Conservation (phyloP, 1,140 invertebrate genomes). For the Drosophila sulfurigaster region DNA sequence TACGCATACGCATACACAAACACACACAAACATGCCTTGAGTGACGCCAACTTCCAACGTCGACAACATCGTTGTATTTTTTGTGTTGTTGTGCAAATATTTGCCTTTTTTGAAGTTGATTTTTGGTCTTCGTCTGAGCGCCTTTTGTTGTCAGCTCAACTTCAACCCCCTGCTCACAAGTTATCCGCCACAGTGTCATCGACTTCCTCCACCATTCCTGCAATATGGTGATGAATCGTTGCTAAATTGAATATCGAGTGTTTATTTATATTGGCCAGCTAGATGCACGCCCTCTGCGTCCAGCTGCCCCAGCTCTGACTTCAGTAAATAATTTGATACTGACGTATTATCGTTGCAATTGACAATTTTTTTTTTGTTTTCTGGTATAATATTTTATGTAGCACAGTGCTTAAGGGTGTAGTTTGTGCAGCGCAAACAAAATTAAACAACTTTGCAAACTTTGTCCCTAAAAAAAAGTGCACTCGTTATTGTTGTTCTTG, state of each 20-base stretch:
- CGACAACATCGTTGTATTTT: constrained; percentile 20
- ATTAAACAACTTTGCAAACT: constrained; percentile 62
- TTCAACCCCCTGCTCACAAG: constrained; percentile 1
- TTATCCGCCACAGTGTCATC: not conserved
- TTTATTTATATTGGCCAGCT: constrained; percentile 75
- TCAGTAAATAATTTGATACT: constrained; percentile 64
- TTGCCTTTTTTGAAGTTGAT: constrained; percentile 82
- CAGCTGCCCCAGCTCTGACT: constrained; percentile 1
- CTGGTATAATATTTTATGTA: constrained; percentile 9
- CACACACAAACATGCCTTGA: constrained; percentile 11
- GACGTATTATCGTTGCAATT: constrained; percentile 65
- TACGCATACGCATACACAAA: constrained; percentile 11
- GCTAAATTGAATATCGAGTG: constrained; percentile 80
- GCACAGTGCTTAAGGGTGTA: constrained; percentile 52
- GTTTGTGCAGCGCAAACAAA: constrained; percentile 70
- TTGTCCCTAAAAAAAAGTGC: constrained; percentile 44
- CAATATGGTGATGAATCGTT: constrained; percentile 74
- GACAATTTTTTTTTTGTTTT: constrained; percentile 6
- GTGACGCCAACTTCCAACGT: constrained; percentile 38
- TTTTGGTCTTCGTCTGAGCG: constrained; percentile 74
- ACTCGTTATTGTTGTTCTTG: constrained; percentile 49
- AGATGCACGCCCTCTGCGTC: constrained; percentile 37
- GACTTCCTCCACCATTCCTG: not conserved
- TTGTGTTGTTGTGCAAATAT: constrained; percentile 75
- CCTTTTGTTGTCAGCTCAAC: constrained; percentile 76